phyloP scores from a whole-genome alignment of 2,888 invertebrate species.

The Aphidius colemani region DNA sequence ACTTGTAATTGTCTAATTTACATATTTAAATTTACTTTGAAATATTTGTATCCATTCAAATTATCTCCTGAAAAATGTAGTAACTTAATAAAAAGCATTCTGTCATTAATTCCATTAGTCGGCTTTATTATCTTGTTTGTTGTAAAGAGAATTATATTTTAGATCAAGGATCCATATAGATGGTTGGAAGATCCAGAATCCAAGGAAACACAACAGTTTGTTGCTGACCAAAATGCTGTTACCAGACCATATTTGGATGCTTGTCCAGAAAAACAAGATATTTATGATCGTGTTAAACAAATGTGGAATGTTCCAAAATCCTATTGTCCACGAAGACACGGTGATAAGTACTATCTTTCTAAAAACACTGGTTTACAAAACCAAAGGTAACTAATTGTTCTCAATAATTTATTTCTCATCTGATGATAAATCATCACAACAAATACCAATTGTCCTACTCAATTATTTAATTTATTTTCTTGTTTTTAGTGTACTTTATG shows the following conservation, averaged over 20 bases:
- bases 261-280: conserved; percentile 73
- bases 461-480: background rate
- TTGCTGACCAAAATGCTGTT: conserved; percentile 87
- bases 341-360: conserved; percentile 86
- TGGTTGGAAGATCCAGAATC: conserved; percentile 97
- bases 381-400: conserved; percentile 71
- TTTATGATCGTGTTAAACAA: conserved; percentile 81
- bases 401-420: too few relatives aligned
- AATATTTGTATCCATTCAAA: background rate
- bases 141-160: conserved; percentile 31
- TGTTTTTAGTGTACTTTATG: conserved; percentile 80
- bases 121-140: background rate
- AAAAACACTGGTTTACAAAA: conserved; percentile 96
- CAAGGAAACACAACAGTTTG: conserved; percentile 86
- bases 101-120: background rate
- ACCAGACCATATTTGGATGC: conserved; percentile 83
- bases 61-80: background rate
- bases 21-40: background rate
- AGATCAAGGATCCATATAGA: conserved; percentile 90
- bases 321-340: conserved; percentile 82
- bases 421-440: background rate
- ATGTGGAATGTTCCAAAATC: conserved; percentile 98
- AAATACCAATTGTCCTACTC: background rate
- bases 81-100: background rate
- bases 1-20: background rate